Percentiles rank a stretch among this genome's conserved stretches.
Conservation (phyloP, 2,888 invertebrate genomes). For the Salpingus planirostris region DNA sequence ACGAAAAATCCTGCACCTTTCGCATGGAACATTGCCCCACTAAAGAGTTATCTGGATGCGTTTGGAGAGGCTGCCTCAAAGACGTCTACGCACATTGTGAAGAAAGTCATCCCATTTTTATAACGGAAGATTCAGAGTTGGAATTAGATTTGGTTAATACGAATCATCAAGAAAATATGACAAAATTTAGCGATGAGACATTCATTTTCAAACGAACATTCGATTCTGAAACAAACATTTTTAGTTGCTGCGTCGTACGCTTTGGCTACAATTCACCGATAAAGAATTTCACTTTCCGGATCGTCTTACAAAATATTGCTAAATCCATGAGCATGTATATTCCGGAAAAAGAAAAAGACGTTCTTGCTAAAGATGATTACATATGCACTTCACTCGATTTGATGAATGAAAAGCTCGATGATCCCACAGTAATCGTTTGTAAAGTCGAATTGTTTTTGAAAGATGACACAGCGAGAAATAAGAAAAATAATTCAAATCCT, state of each 20-base stretch:
- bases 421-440: slow-evolving; percentile 22
- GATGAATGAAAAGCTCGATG: slow-evolving; percentile 16
- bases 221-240: slow-evolving; percentile 18
- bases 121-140: slow-evolving; percentile 25
- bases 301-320: too few relatives aligned
- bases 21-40: slow-evolving; percentile 21
- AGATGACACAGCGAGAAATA: not conserved
- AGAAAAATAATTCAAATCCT: slow-evolving; percentile 1
- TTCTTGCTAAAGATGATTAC: too few relatives aligned
- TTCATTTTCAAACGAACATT: slow-evolving; percentile 27
- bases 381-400: too few relatives aligned
- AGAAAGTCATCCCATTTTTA: slow-evolving; percentile 23
- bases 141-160: slow-evolving; percentile 31
- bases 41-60: slow-evolving; percentile 21
- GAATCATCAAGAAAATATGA: slow-evolving; percentile 28
- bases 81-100: slow-evolving; percentile 30
- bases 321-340: too few relatives aligned
- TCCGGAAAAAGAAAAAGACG: too few relatives aligned
- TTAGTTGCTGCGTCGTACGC: slow-evolving; percentile 26
- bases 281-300: too few relatives aligned
- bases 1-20: slow-evolving; percentile 22
- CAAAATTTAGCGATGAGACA: slow-evolving; percentile 24
- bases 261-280: too few relatives aligned
- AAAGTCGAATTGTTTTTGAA: slow-evolving; percentile 13
- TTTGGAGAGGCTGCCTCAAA: slow-evolving; percentile 25